A percentile compares a stretch with the other conserved stretches of the same genome.
These are phyloP conservation scores for Oikopleura vanhoeffeni DNA, from an alignment of 23 tunicate species.

Conservation along the genomic window DNA sequence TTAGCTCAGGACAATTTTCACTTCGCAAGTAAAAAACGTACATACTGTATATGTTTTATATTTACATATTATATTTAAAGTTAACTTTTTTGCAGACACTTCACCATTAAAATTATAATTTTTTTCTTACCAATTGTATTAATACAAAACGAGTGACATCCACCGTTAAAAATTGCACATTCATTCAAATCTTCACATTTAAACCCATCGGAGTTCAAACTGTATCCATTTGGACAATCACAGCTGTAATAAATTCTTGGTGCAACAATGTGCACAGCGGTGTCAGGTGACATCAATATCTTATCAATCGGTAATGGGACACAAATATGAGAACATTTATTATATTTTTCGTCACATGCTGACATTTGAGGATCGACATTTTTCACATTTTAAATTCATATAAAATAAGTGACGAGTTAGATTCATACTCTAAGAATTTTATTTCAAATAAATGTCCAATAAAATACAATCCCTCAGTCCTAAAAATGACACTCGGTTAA, in stretches of 20 bases:
- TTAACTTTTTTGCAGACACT: too few relatives aligned
- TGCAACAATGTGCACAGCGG: not conserved
- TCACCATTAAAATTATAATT: too few relatives aligned
- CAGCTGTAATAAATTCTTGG: not conserved
- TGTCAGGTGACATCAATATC: not conserved
- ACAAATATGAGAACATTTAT: slow-evolving; percentile 8
- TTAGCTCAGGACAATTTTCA: too few relatives aligned
- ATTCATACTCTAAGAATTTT: too few relatives aligned
- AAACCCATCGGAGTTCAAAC: not conserved
- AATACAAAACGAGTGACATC: not conserved
- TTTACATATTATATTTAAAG: too few relatives aligned
- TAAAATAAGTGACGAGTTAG: too few relatives aligned
- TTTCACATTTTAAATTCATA: not conserved
- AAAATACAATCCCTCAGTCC: too few relatives aligned
- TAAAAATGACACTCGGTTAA: too few relatives aligned
- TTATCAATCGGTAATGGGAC: not conserved
- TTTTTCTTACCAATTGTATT: not conserved
- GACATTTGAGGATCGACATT: not conserved
- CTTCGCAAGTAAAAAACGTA: too few relatives aligned
- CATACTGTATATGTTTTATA: too few relatives aligned
- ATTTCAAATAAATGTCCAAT: too few relatives aligned
- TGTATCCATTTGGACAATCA: slow-evolving; percentile 6
- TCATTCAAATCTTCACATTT: not conserved
- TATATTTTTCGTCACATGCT: not conserved
- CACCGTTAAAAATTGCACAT: not conserved